Evolutionary conservation across 2,113 vertebrate species (phyloP), one percentile per base, ranked within the genome.

Genomic region (Cricetomys ansorgei): DNA sequence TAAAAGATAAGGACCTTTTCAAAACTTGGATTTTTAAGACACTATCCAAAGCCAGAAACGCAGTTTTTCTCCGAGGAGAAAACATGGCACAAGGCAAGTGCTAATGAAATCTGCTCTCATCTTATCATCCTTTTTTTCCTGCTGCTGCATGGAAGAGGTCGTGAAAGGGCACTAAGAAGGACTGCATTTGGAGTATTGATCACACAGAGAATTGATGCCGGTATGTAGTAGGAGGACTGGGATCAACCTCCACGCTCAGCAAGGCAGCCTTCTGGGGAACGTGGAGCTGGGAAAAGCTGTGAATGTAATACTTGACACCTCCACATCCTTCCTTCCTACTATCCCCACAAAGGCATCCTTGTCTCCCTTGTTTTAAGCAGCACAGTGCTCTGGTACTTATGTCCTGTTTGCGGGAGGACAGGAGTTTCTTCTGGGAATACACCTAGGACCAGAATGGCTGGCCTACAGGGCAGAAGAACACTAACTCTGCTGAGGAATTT

Each of bases 1-100:
- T 43, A 55, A 59, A 72, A 88, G 73, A 37, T 40, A 95, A 91
- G 37, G 13, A 6, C 6, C 16, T 75, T 65, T n/a, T 72, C 23
- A 73, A 95, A 79, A 34, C 50, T 40, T 94, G 40, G 6, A 87
- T 91, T 87, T 77, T 89, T 69, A 76, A 69, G 72, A 73, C 57
- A 79, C 16, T 73, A 23, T 84, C 21, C n/a, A 40, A 89, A 96
- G 70, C 12, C 50, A 94, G 62, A 93, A 84, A 87, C 89, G 48
- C 48, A 79, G 81, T 79, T 86, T 85, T 97, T 65, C n/a, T 92
- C 10, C 25, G 43, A 62, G 16, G 7, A 7, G 1, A 25, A 17
- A 59, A 64, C n/a, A 17, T 64, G 64, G 75, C 53, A 0, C 5
- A 83, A 91, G 53, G 48, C 16, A 23, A 31, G 45, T 25, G 29